Conservation (phyloP, 2,797 vertebrate species). For the Gouania willdenowi region DNA sequence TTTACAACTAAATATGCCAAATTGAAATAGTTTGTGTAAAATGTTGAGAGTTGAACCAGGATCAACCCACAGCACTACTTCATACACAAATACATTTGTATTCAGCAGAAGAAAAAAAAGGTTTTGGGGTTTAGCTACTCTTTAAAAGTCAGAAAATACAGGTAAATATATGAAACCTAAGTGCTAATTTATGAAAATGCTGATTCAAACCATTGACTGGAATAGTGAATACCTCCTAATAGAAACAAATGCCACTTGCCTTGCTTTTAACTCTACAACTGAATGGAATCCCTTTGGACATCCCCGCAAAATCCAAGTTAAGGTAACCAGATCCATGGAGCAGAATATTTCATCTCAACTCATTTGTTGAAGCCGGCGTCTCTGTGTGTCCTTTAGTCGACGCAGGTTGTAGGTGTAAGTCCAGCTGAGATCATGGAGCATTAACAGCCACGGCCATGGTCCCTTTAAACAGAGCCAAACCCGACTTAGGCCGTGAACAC, state of each 20-base stretch:
- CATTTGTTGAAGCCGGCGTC: slow-evolving; percentile 36
- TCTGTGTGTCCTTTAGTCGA: slow-evolving; percentile 37
- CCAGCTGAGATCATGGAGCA: slow-evolving; percentile 67
- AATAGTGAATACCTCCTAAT: no score
- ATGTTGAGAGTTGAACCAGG: no score
- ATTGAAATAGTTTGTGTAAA: no score
- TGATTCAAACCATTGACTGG: neutral
- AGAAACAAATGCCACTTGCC: slow-evolving; percentile 37
- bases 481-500: slow-evolving; percentile 8
- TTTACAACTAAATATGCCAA: no score
- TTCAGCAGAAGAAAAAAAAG: no score
- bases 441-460: slow-evolving; percentile 52
- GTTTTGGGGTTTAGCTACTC: no score
- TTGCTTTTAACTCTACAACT: slow-evolving; percentile 32
- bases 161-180: no score
- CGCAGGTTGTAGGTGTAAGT: slow-evolving; percentile 58
- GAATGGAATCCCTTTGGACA: slow-evolving; percentile 47
- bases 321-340: slow-evolving; percentile 57
- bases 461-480: slow-evolving; percentile 41
- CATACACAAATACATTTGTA: no score
- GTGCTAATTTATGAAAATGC: neutral
- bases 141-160: no score
- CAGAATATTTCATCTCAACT: slow-evolving; percentile 53
- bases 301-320: slow-evolving; percentile 51
- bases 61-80: no score